Evolutionary conservation across 2,797 vertebrate genomes (phyloP), one percentile per base, ranked within the genome.

Genomic region (Ctenochaetus hawaiiensis): DNA sequence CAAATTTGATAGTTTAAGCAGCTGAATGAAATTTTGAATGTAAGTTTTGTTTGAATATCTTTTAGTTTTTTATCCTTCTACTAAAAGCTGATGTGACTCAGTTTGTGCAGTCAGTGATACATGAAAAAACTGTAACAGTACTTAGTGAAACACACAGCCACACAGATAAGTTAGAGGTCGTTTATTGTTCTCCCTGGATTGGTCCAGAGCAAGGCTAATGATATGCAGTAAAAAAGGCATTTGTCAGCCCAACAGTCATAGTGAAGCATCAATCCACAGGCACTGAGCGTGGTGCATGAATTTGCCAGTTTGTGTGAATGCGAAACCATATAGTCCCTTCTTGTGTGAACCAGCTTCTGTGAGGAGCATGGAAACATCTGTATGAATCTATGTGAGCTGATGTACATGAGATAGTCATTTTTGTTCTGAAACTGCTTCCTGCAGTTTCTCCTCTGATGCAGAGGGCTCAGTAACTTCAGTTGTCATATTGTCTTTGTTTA

Each of bases 381-480:
- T 78, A 59, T 73, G 65, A 73, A 61, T 79, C 54, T 75, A 58
- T 60, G 75, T 68, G 75, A 78, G 70, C 77, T 66, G 64, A 81
- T 65, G 52, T 43, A 63, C 20, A 64, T 44, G 51, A 75, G 37
- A 73, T 17, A 76, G 89, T 94, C 90, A 97, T 85, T 96, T 91
- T 80, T 94, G 93, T 93, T 96, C 94, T 18, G 91, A 92, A 74
- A 90, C 94, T 48, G 94, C 95, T 85, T 95, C 96, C 89, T 96
- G 95, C 73, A 94, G 95, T 82, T 93, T 96, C 93, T 97, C 97
- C 95, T 98, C 97, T 71, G 97, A 98, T 95, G 96, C 95, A 94
- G 97, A 98, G 34, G 96, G 97, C 91, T 96, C 90, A 72, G 95
- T 95, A 72, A 86, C 87, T 76, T 89, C 87, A 67, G 54, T 73